Evolutionary conservation across 1,140 invertebrate genomes (phyloP).

Genomic region (Paraescarpia echinospica): DNA sequence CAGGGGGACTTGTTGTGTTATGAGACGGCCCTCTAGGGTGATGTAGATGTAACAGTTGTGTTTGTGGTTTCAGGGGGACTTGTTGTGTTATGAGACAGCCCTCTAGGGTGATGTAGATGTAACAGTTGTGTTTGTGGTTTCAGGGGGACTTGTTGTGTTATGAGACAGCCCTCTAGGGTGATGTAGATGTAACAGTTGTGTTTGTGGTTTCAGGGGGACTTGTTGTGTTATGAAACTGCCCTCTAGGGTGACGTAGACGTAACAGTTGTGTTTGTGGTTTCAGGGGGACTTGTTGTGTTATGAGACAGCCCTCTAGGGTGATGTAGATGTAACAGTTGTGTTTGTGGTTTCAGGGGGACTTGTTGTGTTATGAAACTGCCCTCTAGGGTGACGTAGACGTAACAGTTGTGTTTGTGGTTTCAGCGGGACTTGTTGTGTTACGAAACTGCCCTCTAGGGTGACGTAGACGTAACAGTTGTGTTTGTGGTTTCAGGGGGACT

Average conservation of each 20-base stretch:
- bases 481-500: conserved; percentile 48
- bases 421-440: conserved; percentile 48
- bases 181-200: background rate
- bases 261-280: conserved; percentile 29
- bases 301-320: background rate
- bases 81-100: conserved; percentile 28
- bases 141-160: conserved; percentile 48
- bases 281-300: conserved; percentile 48
- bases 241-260: background rate
- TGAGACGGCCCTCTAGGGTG: background rate
- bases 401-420: conserved; percentile 29
- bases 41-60: background rate
- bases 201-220: conserved; percentile 48
- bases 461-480: background rate
- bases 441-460: background rate
- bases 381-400: background rate
- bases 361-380: conserved; percentile 29
- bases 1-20: conserved; percentile 48
- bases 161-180: background rate
- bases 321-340: background rate
- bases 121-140: conserved; percentile 29
- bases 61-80: conserved; percentile 48
- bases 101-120: background rate
- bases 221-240: conserved; percentile 29
- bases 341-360: conserved; percentile 48